Conservation (phyloP, 2,888 invertebrate species). For the Ormyrus rosae region DNA sequence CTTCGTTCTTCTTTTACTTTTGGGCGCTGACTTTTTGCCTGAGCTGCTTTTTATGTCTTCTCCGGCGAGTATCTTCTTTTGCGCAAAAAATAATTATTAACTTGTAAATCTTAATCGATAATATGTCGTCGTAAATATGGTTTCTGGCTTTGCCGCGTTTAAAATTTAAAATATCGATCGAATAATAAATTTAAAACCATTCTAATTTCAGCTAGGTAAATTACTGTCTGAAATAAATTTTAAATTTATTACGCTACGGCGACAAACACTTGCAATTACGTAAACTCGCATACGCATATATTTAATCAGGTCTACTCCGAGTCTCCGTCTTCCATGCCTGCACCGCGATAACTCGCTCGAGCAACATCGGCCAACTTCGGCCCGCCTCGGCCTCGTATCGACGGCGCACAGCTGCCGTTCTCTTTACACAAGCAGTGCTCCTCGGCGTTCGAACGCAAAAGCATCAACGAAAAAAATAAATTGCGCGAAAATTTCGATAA, state of each 20-base stretch:
- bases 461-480: background rate
- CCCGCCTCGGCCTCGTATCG: background rate
- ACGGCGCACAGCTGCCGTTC: background rate
- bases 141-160: too few species aligned
- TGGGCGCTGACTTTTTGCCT: too few species aligned
- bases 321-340: background rate
- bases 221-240: background rate
- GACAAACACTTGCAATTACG: conserved; percentile 8
- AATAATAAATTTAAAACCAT: background rate
- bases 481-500: conserved; percentile 60
- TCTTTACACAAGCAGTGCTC: background rate
- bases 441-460: too few species aligned
- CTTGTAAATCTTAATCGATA: too few species aligned
- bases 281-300: background rate
- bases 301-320: conserved; percentile 10
- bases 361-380: conserved; percentile 15
- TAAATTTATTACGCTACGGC: background rate
- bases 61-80: too few species aligned
- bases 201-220: background rate
- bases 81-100: too few species aligned
- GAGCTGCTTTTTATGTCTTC: too few species aligned
- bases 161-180: too few species aligned
- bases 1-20: too few species aligned
- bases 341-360: background rate
- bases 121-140: too few species aligned